Percentiles rank a stretch among this genome's conserved stretches.
These are phyloP conservation scores for Leucophenga montana DNA, from an alignment of 2,888 invertebrate species.

Conservation along the genomic window DNA sequence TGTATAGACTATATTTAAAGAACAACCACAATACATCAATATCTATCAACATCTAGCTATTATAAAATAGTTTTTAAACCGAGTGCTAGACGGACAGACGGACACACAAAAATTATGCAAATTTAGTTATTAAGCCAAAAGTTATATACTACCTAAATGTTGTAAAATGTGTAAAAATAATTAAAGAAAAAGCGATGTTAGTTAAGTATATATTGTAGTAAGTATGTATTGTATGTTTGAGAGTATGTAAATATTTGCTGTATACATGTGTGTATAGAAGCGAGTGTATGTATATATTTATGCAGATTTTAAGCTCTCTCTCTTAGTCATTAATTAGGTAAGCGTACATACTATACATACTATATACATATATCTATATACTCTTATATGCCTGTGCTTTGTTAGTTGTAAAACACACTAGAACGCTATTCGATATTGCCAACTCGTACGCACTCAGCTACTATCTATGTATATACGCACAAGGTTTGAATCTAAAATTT, in stretches of 20 bases:
- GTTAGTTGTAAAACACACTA: too few species aligned
- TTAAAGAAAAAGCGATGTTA: background rate
- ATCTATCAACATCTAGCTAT: background rate
- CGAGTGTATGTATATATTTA: background rate
- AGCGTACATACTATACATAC: too few species aligned
- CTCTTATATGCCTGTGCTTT: too few species aligned
- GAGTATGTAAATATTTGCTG: slow-evolving; percentile 10
- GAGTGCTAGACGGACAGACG: background rate
- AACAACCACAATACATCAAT: background rate
- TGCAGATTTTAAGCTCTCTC: background rate
- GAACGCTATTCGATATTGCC: background rate
- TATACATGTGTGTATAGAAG: slow-evolving; percentile 5
- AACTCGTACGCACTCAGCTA: background rate
- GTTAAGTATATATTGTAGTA: background rate
- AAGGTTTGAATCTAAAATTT: background rate
- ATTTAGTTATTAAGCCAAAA: slow-evolving; percentile 15
- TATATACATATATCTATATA: too few species aligned
- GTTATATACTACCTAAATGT: slow-evolving; percentile 9
- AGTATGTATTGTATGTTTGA: background rate
- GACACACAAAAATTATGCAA: slow-evolving; percentile 7
- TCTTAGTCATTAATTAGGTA: too few species aligned
- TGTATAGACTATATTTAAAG: slow-evolving; percentile 20
- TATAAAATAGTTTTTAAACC: slow-evolving; percentile 2
- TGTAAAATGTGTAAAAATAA: slow-evolving; percentile 23
- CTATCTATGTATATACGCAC: background rate